phyloP scores from a whole-genome alignment of 2,888 invertebrate genomes.

The Alentia gelatinosa region DNA sequence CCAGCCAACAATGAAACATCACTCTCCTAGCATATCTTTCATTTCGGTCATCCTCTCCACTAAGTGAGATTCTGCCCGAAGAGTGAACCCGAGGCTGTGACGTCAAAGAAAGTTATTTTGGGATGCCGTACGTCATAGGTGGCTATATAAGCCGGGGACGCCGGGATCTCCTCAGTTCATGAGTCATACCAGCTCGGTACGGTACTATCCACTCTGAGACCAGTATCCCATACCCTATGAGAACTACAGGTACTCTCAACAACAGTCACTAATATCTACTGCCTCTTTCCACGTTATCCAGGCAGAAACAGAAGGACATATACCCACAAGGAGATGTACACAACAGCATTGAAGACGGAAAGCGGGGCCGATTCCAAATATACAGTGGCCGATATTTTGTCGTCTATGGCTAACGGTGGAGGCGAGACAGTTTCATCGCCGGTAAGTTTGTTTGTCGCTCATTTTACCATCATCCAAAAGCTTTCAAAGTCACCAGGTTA shows the following conservation, averaged over 20 bases:
- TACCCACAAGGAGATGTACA: conserved; percentile 17
- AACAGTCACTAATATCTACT: background rate
- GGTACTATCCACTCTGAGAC: too few species aligned
- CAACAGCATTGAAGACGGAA: conserved; percentile 5
- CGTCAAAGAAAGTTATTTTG: conserved; percentile 9
- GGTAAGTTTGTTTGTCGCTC: conserved; percentile 66
- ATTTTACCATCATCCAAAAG: too few species aligned
- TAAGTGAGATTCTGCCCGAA: too few species aligned
- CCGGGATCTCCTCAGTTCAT: background rate
- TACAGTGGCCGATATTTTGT: conserved; percentile 79
- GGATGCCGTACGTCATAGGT: conserved; percentile 11
- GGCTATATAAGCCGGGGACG: conserved; percentile 7
- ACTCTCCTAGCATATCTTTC: too few species aligned
- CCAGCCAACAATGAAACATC: background rate
- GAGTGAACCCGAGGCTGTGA: background rate
- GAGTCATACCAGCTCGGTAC: background rate
- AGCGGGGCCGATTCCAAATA: conserved; percentile 69
- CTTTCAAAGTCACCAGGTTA: too few species aligned
- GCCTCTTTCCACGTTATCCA: background rate
- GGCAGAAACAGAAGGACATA: background rate
- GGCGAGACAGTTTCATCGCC: conserved; percentile 64
- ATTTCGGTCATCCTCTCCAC: too few species aligned
- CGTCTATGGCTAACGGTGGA: conserved; percentile 78
- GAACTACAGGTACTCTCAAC: background rate
- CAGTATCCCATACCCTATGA: too few species aligned